phyloP scores from a whole-genome alignment of 2,888 invertebrate species.

The Salpingus planirostris region DNA sequence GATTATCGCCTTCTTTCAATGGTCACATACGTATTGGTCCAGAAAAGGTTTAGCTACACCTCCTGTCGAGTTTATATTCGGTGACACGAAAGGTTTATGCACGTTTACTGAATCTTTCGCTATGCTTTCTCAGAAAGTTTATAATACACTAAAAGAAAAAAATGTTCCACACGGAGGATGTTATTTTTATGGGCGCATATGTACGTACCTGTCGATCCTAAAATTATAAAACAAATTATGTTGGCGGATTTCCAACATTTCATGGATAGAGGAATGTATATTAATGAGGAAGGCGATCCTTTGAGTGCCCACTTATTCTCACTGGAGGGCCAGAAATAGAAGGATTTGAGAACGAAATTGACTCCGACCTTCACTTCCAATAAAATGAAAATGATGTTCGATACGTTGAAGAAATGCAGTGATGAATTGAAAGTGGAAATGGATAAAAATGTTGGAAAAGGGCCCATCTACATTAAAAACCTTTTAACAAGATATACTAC shows the following conservation, averaged over 20 bases:
- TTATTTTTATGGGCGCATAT: not conserved
- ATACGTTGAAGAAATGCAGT: not conserved
- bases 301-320: not conserved
- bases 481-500: not conserved
- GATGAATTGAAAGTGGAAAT: not conserved
- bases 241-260: not conserved
- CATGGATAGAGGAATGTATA: not conserved
- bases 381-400: constrained; percentile 1
- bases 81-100: not conserved
- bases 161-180: not conserved
- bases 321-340: not conserved
- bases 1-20: not conserved
- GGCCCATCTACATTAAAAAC: not conserved
- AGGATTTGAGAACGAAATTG: not conserved
- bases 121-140: too few species aligned
- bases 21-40: not conserved
- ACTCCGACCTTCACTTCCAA: constrained; percentile 1
- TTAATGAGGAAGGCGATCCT: not conserved
- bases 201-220: not conserved
- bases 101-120: not conserved
- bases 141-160: not conserved
- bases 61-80: not conserved
- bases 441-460: not conserved
- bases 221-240: not conserved
- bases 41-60: not conserved